Base-by-base conservation (phyloP, 2,797 vertebrate genomes). In the Ataeniobius toweri region DNA sequence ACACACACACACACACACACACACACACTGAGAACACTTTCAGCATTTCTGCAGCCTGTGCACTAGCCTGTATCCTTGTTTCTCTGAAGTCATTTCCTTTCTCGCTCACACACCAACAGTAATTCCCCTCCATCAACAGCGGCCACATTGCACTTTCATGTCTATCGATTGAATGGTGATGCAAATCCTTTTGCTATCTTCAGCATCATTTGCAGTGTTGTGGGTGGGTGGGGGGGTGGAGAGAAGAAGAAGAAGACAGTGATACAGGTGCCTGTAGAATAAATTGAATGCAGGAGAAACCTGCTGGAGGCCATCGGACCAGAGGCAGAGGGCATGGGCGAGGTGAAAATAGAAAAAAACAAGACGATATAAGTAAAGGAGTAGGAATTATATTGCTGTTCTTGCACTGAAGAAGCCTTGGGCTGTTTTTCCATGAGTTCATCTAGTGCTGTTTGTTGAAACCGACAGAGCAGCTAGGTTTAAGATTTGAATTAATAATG, bases 111-210 rank as follows among this genome's bases (percentile, higher is more conserved):
- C 75, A 77, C 77, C 80, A 58, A 80, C 78, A 77, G 75, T 65
- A 84, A 81, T 76, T 82, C 72, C 71, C 73, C 75, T 87, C 85
- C 79, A 87, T 84, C 86, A 89, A 39, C 76, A 80, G 71, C 55
- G 53, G 79, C 67, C 3, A 6, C 77, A 85, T 85, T 76, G 75
- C 79, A 90, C 88, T 89, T 90, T 87, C 83, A 82, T 82, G 84
- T 88, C 78, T 81, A 84, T 86, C 82, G 88, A 91, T 90, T 78
- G 89, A 89, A 91, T 86, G 83, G 50, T 92, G 85, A 89, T 86
- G 85, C 74, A 56, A 59, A 86, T 91, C 65, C 77, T 86, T 24
- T 74, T 86, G 87, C 86, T 77, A 86, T 90, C 81, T 70, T 18
- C 56, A 75, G 68, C 80, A 83, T 85, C 84, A 84, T 75, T 73